Conservation (phyloP, 2,888 invertebrate species). For the Apodemia duryi region DNA sequence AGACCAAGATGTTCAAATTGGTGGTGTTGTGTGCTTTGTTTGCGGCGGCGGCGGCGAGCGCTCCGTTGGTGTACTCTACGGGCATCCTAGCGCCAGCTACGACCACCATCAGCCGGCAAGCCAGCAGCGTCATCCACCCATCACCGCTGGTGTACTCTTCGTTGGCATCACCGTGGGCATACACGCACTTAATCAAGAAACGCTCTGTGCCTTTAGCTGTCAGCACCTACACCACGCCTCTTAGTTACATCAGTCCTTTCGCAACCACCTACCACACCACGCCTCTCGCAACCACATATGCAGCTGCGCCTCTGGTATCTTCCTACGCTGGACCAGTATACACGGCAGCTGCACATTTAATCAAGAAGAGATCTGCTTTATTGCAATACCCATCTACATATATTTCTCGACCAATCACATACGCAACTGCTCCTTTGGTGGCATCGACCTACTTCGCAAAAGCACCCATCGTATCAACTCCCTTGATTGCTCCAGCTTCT, state of each 20-base stretch:
- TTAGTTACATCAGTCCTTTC: conserved; percentile 28
- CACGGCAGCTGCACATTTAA: conserved; percentile 41
- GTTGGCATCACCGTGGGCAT: conserved; percentile 35
- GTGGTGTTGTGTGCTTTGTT: conserved; percentile 66
- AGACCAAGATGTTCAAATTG: conserved; percentile 68
- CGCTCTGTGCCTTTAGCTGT: conserved; percentile 27
- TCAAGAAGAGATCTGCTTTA: conserved; percentile 45
- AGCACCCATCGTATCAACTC: conserved; percentile 42
- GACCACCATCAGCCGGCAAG: conserved; percentile 55
- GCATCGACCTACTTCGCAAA: conserved; percentile 28
- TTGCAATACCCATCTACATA: conserved; percentile 36
- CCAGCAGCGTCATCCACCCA: conserved; percentile 66
- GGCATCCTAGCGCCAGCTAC: conserved; percentile 47
- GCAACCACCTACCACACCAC: conserved; percentile 38
- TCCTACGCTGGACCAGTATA: conserved; percentile 33
- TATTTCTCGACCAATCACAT: conserved; percentile 26
- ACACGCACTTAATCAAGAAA: conserved; percentile 37
- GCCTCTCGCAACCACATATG: conserved; percentile 34
- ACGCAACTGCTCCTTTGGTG: conserved; percentile 29
- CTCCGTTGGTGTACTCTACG: conserved; percentile 44
- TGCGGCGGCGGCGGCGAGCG: conserved; percentile 36
- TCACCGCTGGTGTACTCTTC: conserved; percentile 49
- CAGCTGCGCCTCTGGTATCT: conserved; percentile 37
- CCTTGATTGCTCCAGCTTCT: conserved; percentile 40
- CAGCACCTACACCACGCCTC: conserved; percentile 24